These are phyloP conservation scores for Bryconaethiops microstoma DNA, from an alignment of 2,797 vertebrate genomes.

Conservation along the genomic window DNA sequence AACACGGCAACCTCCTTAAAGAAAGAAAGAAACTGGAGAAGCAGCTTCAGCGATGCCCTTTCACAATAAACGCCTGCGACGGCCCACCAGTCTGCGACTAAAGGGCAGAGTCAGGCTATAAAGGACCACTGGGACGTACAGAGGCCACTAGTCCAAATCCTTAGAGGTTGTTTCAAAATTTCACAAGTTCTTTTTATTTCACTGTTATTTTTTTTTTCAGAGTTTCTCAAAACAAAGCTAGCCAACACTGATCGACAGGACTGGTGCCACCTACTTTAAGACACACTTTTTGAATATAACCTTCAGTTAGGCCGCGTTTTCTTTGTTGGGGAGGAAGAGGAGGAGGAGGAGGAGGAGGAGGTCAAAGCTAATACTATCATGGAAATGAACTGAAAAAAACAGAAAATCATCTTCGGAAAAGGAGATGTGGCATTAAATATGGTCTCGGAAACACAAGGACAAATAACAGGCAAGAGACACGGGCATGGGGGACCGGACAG, in stretches of 20 bases:
- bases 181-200: constrained; percentile 49
- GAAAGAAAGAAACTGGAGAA: constrained; percentile 81
- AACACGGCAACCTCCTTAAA: constrained; percentile 76
- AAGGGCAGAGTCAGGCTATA: constrained; percentile 33
- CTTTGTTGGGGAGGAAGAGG: constrained; percentile 10
- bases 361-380: constrained; percentile 61
- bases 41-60: constrained; percentile 74
- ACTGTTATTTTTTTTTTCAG: not conserved
- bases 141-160: constrained; percentile 71
- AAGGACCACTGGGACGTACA: constrained; percentile 60
- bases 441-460: constrained; percentile 57
- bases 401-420: constrained; percentile 55
- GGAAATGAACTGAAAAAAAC: constrained; percentile 53
- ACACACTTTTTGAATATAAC: constrained; percentile 33
- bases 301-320: constrained; percentile 52
- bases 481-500: constrained; percentile 39
- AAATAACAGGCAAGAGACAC: constrained; percentile 60
- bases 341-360: not conserved
- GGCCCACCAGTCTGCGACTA: constrained; percentile 58
- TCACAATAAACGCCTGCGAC: constrained; percentile 73
- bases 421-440: constrained; percentile 55
- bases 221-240: constrained; percentile 54
- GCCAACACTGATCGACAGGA: constrained; percentile 50
- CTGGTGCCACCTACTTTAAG: constrained; percentile 44
- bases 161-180: constrained; percentile 74